These are phyloP conservation scores for Microplitis deprimator DNA, from an alignment of 2,888 invertebrate species.

Conservation along the genomic window DNA sequence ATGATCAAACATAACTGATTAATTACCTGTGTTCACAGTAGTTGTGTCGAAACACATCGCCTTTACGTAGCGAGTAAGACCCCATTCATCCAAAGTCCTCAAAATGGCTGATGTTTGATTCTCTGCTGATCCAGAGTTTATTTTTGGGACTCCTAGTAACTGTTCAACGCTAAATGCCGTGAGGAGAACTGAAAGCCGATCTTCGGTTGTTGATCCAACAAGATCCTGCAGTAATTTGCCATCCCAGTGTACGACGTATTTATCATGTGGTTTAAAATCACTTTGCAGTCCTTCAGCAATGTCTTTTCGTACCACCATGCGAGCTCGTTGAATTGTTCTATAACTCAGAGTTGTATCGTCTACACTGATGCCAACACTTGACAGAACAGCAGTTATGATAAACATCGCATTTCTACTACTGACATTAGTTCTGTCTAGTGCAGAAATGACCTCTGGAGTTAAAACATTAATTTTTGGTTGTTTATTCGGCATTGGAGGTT, in stretches of 20 bases:
- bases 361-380: slow-evolving; percentile 34
- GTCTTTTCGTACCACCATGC: slow-evolving; percentile 39
- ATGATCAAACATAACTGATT: neutral
- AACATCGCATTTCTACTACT: slow-evolving; percentile 43
- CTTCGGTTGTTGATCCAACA: neutral
- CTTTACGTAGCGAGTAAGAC: no score
- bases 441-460: slow-evolving; percentile 40
- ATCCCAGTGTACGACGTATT: slow-evolving; percentile 45
- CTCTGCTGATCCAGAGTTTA: slow-evolving; percentile 21
- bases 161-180: slow-evolving; percentile 36
- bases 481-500: slow-evolving; percentile 26
- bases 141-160: slow-evolving; percentile 39
- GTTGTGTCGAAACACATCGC: no score
- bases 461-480: slow-evolving; percentile 34
- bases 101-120: slow-evolving; percentile 33
- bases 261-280: slow-evolving; percentile 41
- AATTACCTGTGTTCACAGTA: slow-evolving; percentile 1
- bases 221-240: slow-evolving; percentile 29
- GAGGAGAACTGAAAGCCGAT: slow-evolving; percentile 38
- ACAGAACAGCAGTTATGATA: slow-evolving; percentile 35
- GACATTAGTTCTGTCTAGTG: slow-evolving; percentile 43
- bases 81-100: slow-evolving; percentile 6
- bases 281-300: slow-evolving; percentile 42
- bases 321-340: slow-evolving; percentile 45
- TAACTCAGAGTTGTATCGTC: slow-evolving; percentile 40